These are phyloP conservation scores for Antechinus flavipes DNA, from an alignment of 2,113 vertebrate species.

Conservation along the genomic window DNA sequence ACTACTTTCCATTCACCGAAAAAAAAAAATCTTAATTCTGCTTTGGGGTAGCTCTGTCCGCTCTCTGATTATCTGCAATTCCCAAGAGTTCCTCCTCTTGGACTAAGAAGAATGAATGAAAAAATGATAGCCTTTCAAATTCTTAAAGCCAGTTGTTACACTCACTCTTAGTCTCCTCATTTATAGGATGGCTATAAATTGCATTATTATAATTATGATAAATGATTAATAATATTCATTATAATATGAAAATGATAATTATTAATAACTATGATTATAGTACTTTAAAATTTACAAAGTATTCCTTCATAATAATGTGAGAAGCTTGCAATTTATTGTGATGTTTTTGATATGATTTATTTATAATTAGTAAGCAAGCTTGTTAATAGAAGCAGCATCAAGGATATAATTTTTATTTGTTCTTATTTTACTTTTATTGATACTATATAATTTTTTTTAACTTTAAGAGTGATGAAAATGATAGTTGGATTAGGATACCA, in stretches of 20 bases:
- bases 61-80: background rate
- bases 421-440: background rate
- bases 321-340: too few species aligned
- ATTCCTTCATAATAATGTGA: too few species aligned
- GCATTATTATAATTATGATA: background rate
- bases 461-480: background rate
- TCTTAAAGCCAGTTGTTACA: background rate
- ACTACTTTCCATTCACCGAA: accelerated
- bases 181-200: background rate
- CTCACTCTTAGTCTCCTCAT: background rate
- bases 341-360: too few species aligned
- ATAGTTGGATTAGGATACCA: background rate
- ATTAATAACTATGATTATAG: too few species aligned
- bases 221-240: too few species aligned
- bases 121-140: background rate
- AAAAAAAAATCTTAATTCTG: background rate
- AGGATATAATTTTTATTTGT: too few species aligned
- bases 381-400: too few species aligned
- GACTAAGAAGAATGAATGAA: background rate
- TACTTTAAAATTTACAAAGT: too few species aligned
- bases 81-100: background rate
- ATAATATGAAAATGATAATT: too few species aligned
- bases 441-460: background rate
- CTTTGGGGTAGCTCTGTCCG: background rate
- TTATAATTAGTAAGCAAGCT: too few species aligned